Percentiles rank a stretch among this genome's conserved stretches.
phyloP scores from a whole-genome alignment of 2,797 vertebrate genomes.

The Pitangus sulphuratus region DNA sequence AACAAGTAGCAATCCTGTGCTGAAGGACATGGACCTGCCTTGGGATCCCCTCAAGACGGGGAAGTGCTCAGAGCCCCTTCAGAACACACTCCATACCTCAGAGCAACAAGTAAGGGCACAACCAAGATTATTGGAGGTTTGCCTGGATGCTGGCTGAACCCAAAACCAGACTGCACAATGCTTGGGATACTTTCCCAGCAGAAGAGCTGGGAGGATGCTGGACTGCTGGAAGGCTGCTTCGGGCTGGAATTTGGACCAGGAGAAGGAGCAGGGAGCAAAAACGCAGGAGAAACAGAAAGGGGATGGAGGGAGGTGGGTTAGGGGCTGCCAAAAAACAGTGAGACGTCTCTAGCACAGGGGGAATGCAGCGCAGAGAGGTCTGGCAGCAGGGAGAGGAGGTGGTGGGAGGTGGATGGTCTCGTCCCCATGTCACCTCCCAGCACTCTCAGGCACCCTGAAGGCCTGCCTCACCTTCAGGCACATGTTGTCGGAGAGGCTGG shows the following conservation, averaged over 20 bases:
- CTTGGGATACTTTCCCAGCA: neutral
- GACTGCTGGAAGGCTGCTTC: neutral
- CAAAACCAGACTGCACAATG: rapidly evolving
- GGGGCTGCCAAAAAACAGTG: neutral
- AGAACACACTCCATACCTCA: neutral
- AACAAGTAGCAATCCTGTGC: rapidly evolving
- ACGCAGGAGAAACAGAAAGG: neutral
- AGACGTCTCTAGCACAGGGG: neutral
- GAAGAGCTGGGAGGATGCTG: neutral
- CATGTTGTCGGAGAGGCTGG: slow-evolving; percentile 92
- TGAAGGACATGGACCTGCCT: rapidly evolving
- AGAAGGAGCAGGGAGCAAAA: neutral
- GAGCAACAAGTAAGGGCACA: neutral
- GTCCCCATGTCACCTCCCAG: rapidly evolving
- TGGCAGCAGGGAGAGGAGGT: neutral
- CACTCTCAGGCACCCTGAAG: rapidly evolving
- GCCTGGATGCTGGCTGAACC: neutral
- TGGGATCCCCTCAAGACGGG: rapidly evolving
- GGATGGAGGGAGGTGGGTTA: neutral
- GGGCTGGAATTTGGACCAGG: neutral
- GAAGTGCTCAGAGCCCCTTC: neutral
- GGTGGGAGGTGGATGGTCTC: neutral
- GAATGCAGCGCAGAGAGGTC: neutral
- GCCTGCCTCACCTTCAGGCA: slow-evolving; percentile 86
- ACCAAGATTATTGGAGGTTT: neutral